Evolutionary conservation across 1,140 invertebrate genomes (phyloP), one percentile per base, ranked within the genome.

Genomic region (Diorhabda elongata): DNA sequence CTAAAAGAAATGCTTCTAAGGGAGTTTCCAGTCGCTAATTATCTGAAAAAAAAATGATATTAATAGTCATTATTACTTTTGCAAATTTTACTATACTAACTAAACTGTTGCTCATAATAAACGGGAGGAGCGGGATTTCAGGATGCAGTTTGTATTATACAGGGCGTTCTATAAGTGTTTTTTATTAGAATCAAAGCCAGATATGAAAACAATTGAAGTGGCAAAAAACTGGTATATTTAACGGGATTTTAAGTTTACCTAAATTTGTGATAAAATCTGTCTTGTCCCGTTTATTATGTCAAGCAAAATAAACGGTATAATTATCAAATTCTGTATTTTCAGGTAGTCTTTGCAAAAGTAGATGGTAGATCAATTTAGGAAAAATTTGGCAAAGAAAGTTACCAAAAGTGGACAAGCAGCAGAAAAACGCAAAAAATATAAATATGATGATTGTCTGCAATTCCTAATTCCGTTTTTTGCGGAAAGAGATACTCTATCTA

Each of bases 1-100:
- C 76, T 77, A 60, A 68, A 75, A 7, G 70, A 76, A 60, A 79
- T 73, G 47, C 61, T 73, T 61, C 70, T 70, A 59, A 71, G 75
- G 8, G 61, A 64, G 64, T 74, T 65, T 58, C 70, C 70, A 44
- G 72, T 69, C 44, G 66, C 69, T 44, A 73, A 61, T 26, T 64
- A 73, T 61, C 70, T 71, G 64, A 66, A 73, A 73, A 6, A 69
- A 72, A 11, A 45, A 64, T 11, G 11, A 2, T 2, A 11, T 64
- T 67, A 5, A 61, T n/a, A 61, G 44, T 9, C 60, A 61, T 62
- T 44, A 61, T 44, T 2, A 67, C 44, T 69, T 66, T 43, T 58
- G 56, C 56, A 58, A 58, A 58, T 26, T n/a, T 58, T 26, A 26
- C 26, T 26, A 26, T 26, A 26, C 26, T 26, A 26, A 26, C 26